These are phyloP conservation scores for Agapostemon virescens DNA, from an alignment of 2,888 invertebrate species.

Conservation along the genomic window DNA sequence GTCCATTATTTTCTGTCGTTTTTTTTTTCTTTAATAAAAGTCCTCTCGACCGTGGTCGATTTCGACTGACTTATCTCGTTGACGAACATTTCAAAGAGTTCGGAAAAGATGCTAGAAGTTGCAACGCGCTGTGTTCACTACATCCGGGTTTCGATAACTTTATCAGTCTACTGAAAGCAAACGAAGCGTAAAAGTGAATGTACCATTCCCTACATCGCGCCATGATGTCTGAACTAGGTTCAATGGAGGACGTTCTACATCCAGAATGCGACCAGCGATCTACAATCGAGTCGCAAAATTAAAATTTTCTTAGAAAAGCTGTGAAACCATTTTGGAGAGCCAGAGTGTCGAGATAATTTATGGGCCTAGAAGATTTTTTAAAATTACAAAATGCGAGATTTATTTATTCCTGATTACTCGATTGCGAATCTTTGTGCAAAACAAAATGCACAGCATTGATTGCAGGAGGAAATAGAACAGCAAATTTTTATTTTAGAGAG, in stretches of 20 bases:
- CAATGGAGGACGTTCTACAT: background rate
- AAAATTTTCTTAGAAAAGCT: background rate
- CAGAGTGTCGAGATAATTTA: too few relatives aligned
- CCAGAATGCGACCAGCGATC: background rate
- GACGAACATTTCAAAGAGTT: background rate
- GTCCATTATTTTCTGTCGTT: background rate
- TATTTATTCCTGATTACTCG: too few relatives aligned
- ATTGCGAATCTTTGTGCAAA: too few relatives aligned
- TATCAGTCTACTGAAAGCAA: conserved; percentile 61
- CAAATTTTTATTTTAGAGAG: too few relatives aligned
- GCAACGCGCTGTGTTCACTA: conserved; percentile 20
- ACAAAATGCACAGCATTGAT: too few relatives aligned
- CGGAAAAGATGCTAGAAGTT: background rate
- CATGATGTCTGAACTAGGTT: background rate
- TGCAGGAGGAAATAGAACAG: too few relatives aligned
- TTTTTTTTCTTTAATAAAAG: background rate
- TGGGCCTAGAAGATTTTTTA: too few relatives aligned
- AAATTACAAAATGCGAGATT: too few relatives aligned
- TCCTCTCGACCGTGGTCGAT: background rate
- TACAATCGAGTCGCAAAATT: background rate
- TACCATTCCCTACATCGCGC: background rate
- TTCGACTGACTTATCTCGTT: background rate
- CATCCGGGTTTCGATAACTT: conserved; percentile 66
- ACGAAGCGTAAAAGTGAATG: conserved; percentile 5
- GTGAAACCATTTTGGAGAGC: too few relatives aligned